Percentiles rank a stretch among this genome's conserved stretches.
Conservation (phyloP, 2,888 invertebrate genomes). For the Ptychoptera albimana region DNA sequence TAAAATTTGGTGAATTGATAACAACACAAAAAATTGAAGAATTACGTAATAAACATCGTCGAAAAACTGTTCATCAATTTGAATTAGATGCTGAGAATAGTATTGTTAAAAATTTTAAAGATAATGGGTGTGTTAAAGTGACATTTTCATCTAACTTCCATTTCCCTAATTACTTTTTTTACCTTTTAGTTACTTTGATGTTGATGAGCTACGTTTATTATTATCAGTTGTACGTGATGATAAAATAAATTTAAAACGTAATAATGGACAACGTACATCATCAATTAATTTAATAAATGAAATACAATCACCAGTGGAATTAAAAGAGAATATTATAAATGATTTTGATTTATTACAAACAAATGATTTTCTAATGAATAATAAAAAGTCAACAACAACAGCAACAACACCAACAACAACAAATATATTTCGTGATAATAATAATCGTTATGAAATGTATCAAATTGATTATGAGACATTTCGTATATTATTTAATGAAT, state of each 20-base stretch:
- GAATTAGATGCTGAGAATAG: conserved; percentile 82
- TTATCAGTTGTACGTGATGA: conserved; percentile 27
- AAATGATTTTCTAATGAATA: conserved; percentile 43
- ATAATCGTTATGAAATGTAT: conserved; percentile 75
- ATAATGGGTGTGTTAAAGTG: conserved; percentile 35
- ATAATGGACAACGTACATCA: conserved; percentile 3
- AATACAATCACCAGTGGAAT: too few species aligned
- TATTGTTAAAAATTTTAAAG: conserved; percentile 69
- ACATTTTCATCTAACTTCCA: conserved; percentile 3
- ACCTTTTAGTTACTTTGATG: conserved; percentile 18
- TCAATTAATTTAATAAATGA: conserved; percentile 8
- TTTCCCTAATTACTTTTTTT: conserved; percentile 8
- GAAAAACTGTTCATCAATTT: conserved; percentile 81
- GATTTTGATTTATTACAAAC: conserved; percentile 11
- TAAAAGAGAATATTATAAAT: too few species aligned
- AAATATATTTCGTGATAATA: conserved; percentile 50
- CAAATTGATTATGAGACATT: conserved; percentile 84
- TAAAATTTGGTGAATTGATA: conserved; percentile 57
- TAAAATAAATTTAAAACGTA: conserved; percentile 17
- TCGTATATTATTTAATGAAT: conserved; percentile 63
- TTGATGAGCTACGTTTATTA: conserved; percentile 22
- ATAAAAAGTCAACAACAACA: too few species aligned
- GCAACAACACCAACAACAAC: too few species aligned
- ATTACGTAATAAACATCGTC: conserved; percentile 74
- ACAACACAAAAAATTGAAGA: conserved; percentile 79